Percentiles rank a stretch among this genome's conserved stretches.
Evolutionary conservation across 2,888 invertebrate genomes (phyloP).

Genomic region (Dexiosoma caninum): DNA sequence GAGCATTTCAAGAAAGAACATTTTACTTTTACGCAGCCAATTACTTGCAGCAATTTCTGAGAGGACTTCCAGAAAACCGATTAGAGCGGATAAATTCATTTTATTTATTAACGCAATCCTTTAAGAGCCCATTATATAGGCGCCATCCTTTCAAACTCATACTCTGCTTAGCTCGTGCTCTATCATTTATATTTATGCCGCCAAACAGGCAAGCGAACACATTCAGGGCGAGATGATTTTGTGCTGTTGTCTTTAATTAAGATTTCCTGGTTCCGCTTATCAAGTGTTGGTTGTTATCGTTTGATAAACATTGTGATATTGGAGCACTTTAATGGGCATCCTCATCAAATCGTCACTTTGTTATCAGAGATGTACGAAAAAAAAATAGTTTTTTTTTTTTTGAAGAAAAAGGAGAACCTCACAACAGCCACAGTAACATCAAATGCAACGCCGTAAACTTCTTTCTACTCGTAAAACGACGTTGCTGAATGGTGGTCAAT

Average conservation of each 20-base stretch:
- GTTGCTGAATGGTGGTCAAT: conserved; percentile 49
- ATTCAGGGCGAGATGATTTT: background rate
- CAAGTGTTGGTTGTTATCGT: conserved; percentile 59
- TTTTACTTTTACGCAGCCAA: background rate
- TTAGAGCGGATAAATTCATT: conserved; percentile 22
- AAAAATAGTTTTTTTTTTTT: background rate
- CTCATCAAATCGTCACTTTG: conserved; percentile 62
- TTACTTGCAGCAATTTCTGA: background rate
- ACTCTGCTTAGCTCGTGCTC: conserved; percentile 50
- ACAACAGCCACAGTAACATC: conserved; percentile 33
- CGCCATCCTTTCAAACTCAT: conserved; percentile 48
- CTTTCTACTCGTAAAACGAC: background rate
- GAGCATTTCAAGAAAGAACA: background rate
- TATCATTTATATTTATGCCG: conserved; percentile 53
- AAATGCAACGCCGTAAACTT: conserved; percentile 45
- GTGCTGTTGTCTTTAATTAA: conserved; percentile 55
- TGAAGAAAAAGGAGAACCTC: background rate
- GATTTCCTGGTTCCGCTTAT: conserved; percentile 59
- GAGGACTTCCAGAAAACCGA: conserved; percentile 26
- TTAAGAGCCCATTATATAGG: conserved; percentile 32
- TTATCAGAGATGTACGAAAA: conserved; percentile 2
- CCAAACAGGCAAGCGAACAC: background rate
- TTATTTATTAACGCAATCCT: conserved; percentile 26
- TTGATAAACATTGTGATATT: conserved; percentile 53
- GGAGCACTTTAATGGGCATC: conserved; percentile 51